Conservation (phyloP, 2,888 invertebrate species). For the Chaetogeoica ovagalla region DNA sequence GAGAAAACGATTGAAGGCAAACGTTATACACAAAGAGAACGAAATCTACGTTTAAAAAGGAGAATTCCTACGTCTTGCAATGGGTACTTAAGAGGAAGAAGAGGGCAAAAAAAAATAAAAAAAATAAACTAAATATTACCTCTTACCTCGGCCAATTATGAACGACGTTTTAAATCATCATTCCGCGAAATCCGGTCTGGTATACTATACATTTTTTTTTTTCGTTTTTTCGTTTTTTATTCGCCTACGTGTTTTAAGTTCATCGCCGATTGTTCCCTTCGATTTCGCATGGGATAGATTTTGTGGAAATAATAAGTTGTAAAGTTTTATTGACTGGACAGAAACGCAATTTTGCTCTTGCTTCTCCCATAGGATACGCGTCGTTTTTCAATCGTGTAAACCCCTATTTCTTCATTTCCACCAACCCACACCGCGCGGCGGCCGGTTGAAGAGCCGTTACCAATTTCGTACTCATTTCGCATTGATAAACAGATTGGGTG, state of each 20-base stretch:
- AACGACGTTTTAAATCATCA: conserved; percentile 43
- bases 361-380: conserved; percentile 40
- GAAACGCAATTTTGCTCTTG: conserved; percentile 49
- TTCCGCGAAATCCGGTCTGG: conserved; percentile 31
- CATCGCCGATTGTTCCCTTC: conserved; percentile 44
- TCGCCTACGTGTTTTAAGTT: conserved; percentile 49
- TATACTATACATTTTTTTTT: conserved; percentile 3
- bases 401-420: not conserved
- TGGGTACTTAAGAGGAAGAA: not conserved
- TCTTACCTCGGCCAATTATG: conserved; percentile 10
- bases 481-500: conserved; percentile 51
- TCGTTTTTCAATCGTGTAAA: conserved; percentile 46
- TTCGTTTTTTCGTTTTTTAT: conserved; percentile 33
- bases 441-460: conserved; percentile 14
- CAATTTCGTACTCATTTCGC: conserved; percentile 50
- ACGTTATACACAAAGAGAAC: conserved; percentile 8
- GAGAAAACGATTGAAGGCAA: conserved; percentile 29
- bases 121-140: too few relatives aligned
- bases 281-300: conserved; percentile 51
- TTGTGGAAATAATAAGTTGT: conserved; percentile 47
- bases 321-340: conserved; percentile 51
- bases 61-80: not conserved
- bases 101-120: conserved; percentile 13
- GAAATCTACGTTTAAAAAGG: not conserved
- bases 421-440: not conserved